A percentile compares a stretch with the other conserved stretches of the same genome.
Conservation (phyloP, 2,113 vertebrate species). For the Turnix velox region DNA sequence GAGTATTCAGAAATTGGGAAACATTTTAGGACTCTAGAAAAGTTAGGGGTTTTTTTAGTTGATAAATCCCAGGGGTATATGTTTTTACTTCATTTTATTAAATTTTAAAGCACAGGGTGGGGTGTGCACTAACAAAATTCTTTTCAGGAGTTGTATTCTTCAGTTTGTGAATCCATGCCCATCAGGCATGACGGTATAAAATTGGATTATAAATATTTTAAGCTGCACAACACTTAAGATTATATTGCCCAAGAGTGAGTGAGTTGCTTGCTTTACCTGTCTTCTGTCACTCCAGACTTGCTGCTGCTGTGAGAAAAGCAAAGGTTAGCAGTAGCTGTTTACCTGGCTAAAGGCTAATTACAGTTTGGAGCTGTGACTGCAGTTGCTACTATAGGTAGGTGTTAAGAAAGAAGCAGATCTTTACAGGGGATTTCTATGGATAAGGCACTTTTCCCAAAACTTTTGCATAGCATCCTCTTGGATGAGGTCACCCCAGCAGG, state of each 20-base stretch:
- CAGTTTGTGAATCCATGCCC: neutral
- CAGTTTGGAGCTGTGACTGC: no score
- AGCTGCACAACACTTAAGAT: neutral
- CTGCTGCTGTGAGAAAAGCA: neutral
- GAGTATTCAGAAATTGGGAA: neutral
- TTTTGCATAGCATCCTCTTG: neutral
- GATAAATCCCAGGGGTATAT: neutral
- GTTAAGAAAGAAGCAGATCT: neutral
- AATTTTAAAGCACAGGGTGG: neutral
- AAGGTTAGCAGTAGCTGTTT: neutral
- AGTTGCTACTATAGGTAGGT: neutral
- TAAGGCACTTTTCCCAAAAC: neutral
- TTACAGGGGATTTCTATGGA: neutral
- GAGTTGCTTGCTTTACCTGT: neutral
- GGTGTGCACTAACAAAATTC: neutral
- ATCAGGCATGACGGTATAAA: neutral
- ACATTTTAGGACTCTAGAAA: neutral
- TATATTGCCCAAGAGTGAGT: neutral
- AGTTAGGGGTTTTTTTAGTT: neutral
- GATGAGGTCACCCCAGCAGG: neutral
- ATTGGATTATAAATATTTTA: neutral
- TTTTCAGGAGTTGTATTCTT: neutral
- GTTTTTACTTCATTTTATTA: neutral
- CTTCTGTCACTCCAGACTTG: no score
- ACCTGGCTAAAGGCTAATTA: neutral